A percentile compares a stretch with the other conserved stretches of the same genome.
Evolutionary conservation across 2,113 vertebrate species (phyloP).

Genomic region (Macrotus californicus): DNA sequence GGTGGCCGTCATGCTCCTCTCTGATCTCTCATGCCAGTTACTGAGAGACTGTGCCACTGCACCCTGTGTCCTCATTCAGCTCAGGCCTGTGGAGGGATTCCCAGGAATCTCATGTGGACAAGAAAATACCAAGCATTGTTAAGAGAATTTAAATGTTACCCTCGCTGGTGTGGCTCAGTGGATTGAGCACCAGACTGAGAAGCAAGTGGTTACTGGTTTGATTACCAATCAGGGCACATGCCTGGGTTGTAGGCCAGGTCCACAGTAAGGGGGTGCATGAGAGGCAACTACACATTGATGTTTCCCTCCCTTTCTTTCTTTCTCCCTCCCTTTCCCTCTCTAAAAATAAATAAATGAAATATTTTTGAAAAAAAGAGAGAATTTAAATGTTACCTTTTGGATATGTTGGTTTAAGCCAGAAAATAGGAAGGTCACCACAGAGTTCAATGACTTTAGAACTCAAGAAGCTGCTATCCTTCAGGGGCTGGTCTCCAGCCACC

Average conservation of each 20-base stretch:
- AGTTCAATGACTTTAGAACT: slow-evolving; percentile 90
- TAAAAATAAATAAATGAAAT: too few relatives aligned
- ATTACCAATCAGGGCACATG: too few relatives aligned
- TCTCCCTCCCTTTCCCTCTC: too few relatives aligned
- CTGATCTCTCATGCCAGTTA: background rate
- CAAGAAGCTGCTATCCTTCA: slow-evolving; percentile 90
- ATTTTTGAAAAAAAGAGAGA: background rate
- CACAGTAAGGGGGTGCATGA: too few relatives aligned
- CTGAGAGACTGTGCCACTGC: background rate
- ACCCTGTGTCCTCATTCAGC: background rate
- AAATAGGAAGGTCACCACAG: slow-evolving; percentile 89
- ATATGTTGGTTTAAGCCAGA: slow-evolving; percentile 90
- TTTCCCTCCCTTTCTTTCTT: too few relatives aligned
- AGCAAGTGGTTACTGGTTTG: too few relatives aligned
- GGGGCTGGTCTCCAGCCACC: slow-evolving; percentile 88
- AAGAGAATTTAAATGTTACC: slow-evolving; percentile 77
- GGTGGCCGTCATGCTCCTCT: background rate
- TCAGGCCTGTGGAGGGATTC: background rate
- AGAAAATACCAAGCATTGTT: background rate
- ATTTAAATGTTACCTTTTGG: slow-evolving; percentile 85
- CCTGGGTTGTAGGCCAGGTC: too few relatives aligned
- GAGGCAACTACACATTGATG: too few relatives aligned
- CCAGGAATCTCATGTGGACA: background rate
- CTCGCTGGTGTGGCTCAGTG: too few relatives aligned
- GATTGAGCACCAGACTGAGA: too few relatives aligned